Conservation (phyloP, 2,113 vertebrate genomes). For the Pontoporia blainvillei region DNA sequence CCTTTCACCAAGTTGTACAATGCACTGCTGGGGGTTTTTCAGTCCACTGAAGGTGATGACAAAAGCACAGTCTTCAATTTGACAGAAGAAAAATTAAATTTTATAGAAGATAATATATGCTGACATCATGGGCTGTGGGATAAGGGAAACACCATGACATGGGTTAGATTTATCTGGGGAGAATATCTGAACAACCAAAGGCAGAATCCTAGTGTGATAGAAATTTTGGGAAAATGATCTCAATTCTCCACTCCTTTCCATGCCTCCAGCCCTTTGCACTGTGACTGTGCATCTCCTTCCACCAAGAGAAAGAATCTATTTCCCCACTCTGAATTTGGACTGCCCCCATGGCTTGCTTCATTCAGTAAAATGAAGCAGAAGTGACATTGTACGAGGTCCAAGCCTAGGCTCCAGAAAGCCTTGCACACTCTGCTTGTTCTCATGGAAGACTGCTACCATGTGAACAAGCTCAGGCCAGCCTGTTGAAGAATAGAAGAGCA, state of each 20-base stretch:
- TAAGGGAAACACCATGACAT: not conserved
- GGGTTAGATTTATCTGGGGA: not conserved
- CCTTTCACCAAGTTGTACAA: not conserved
- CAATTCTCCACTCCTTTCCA: not conserved
- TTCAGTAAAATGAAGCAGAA: not conserved
- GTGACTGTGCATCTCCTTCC: not conserved
- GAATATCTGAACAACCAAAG: not conserved
- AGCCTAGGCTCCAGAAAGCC: not conserved
- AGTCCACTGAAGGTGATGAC: not conserved
- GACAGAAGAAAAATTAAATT: not conserved
- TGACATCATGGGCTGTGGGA: not conserved
- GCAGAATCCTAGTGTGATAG: not conserved
- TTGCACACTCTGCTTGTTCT: not conserved
- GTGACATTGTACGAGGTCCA: not conserved
- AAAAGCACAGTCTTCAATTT: not conserved
- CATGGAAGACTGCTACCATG: not conserved
- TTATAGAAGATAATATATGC: not conserved
- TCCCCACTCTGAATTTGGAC: not conserved
- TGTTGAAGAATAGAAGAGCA: not conserved
- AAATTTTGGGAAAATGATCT: not conserved
- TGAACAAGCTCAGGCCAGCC: not conserved
- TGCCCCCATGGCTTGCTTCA: not conserved
- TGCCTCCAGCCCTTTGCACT: not conserved
- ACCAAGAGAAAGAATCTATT: not conserved
- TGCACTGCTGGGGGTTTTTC: not conserved